These are phyloP conservation scores for Eulemur mongoz DNA, from an alignment of 2,797 vertebrate genomes.

Conservation along the genomic window DNA sequence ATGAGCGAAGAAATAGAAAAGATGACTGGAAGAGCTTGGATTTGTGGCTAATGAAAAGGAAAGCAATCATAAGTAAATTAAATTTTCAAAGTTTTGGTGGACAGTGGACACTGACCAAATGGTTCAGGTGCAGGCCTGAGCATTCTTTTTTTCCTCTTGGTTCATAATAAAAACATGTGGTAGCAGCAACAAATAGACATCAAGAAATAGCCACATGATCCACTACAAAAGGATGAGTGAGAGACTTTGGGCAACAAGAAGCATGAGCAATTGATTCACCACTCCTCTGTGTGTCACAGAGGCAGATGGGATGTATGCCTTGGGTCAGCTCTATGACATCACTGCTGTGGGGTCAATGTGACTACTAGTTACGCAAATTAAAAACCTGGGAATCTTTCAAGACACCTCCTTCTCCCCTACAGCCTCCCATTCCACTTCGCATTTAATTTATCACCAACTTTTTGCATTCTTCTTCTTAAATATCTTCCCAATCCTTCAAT, in stretches of 20 bases:
- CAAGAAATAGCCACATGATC: background rate
- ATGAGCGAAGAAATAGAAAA: background rate
- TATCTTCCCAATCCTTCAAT: background rate
- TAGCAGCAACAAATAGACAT: background rate
- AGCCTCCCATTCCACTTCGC: background rate
- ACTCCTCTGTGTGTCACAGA: background rate
- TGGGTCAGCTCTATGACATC: background rate
- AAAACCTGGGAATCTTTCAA: background rate
- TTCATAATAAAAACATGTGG: background rate
- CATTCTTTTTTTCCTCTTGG: background rate
- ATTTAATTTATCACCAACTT: background rate
- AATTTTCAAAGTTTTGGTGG: background rate
- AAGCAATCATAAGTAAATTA: background rate
- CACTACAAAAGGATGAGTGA: background rate
- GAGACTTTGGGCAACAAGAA: background rate
- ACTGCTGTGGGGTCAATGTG: background rate
- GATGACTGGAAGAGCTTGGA: background rate
- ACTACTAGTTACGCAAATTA: background rate
- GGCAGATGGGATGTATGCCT: rapidly evolving
- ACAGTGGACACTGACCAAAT: background rate
- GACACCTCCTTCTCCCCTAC: background rate
- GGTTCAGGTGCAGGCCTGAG: background rate
- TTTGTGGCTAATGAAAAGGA: background rate
- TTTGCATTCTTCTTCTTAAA: background rate
- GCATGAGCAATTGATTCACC: background rate